These are phyloP conservation scores for Peromyscus nudipes DNA, from an alignment of 2,797 vertebrate species.

Conservation along the genomic window DNA sequence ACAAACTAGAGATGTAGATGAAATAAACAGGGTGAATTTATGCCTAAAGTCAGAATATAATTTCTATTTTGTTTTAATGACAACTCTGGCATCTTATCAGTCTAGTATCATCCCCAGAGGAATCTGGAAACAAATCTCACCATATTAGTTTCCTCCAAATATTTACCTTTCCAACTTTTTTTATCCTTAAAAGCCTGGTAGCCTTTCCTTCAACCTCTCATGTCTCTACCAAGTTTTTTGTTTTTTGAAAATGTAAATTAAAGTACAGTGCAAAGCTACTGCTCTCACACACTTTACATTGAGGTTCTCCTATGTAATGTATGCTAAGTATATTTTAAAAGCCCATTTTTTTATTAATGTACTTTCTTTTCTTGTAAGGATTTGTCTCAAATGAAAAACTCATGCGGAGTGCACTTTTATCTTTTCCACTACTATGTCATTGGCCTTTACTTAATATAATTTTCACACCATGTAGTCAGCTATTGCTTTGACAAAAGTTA, in stretches of 20 bases:
- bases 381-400: not conserved
- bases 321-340: not conserved
- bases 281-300: not conserved
- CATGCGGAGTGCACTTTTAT: not conserved
- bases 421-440: not conserved
- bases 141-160: not conserved
- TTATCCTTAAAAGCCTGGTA: not conserved
- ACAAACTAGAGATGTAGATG: not conserved
- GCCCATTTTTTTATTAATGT: not conserved
- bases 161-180: not conserved
- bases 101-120: not conserved
- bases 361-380: not conserved
- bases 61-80: not conserved
- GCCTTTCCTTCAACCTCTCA: not conserved
- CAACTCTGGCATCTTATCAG: not conserved
- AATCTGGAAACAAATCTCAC: not conserved
- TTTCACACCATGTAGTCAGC: not conserved
- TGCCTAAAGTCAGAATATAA: not conserved
- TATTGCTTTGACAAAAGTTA: not conserved
- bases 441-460: not conserved
- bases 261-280: not conserved
- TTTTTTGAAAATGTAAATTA: not conserved
- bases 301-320: not conserved
- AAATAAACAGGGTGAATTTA: not conserved
- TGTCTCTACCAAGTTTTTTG: not conserved